phyloP scores from a whole-genome alignment of 1,140 invertebrate genomes.

The Drosophila novamexicana region DNA sequence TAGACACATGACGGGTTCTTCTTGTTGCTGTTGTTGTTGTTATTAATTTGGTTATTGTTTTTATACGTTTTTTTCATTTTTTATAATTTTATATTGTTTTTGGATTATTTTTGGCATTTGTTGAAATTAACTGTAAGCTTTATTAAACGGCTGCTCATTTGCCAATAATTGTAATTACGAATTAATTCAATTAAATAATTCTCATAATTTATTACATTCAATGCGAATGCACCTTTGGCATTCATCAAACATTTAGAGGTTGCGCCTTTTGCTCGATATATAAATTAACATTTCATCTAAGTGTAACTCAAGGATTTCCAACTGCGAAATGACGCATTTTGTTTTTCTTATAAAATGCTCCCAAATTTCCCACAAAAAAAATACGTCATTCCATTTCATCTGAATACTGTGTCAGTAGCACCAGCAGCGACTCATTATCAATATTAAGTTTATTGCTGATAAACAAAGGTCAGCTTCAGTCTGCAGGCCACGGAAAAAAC shows the following conservation, averaged over 20 bases:
- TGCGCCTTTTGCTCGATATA: not conserved
- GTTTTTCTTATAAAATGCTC: constrained; percentile 19
- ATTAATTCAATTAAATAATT: constrained; percentile 73
- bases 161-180: constrained; percentile 63
- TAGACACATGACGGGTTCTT: constrained; percentile 55
- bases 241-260: constrained; percentile 24
- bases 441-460: constrained; percentile 38
- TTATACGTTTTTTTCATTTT: constrained; percentile 37
- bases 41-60: constrained; percentile 43
- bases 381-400: constrained; percentile 50
- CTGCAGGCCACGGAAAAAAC: constrained; percentile 14
- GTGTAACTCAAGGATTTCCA: constrained; percentile 8
- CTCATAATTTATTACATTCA: constrained; percentile 38
- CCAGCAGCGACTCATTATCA: constrained; percentile 33
- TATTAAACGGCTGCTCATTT: constrained; percentile 36
- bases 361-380: constrained; percentile 3
- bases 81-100: constrained; percentile 35
- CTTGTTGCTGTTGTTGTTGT: constrained; percentile 37
- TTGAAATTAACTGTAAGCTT: constrained; percentile 27
- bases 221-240: constrained; percentile 45
- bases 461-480: constrained; percentile 48
- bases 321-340: constrained; percentile 17
- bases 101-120: constrained; percentile 23
- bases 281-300: constrained; percentile 7
- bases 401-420: constrained; percentile 32